Conservation (phyloP, 1,140 invertebrate species). For the Listronotus bonariensis region DNA sequence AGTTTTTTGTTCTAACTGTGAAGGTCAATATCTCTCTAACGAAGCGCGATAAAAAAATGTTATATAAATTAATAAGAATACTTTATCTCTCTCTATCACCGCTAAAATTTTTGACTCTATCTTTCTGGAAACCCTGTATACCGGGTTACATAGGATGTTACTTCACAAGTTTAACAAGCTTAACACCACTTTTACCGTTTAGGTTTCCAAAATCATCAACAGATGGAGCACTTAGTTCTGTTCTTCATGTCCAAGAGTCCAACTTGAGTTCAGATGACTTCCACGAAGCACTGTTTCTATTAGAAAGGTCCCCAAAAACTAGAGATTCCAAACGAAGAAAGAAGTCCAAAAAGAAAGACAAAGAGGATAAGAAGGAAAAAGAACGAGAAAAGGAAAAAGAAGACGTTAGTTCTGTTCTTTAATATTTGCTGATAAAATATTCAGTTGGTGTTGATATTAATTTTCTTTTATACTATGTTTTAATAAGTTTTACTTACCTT, state of each 20-base stretch:
- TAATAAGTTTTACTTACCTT: too few relatives aligned
- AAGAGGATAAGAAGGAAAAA: conserved; percentile 54
- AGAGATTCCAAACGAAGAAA: conserved; percentile 56
- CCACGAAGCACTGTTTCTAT: conserved; percentile 64
- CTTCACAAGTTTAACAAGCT: too few relatives aligned
- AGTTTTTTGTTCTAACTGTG: too few relatives aligned
- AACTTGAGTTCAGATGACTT: conserved; percentile 67
- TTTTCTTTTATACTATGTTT: too few relatives aligned
- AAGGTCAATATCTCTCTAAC: too few relatives aligned
- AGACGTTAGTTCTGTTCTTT: conserved; percentile 50
- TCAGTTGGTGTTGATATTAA: background rate
- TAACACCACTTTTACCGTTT: too few relatives aligned
- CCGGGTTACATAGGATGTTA: too few relatives aligned
- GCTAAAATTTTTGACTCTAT: too few relatives aligned
- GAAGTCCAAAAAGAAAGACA: conserved; percentile 56
- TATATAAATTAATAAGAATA: too few relatives aligned
- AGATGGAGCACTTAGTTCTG: conserved; percentile 63
- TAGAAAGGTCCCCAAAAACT: conserved; percentile 61
- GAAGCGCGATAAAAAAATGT: too few relatives aligned
- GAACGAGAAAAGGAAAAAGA: conserved; percentile 53
- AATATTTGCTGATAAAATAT: conserved; percentile 12
- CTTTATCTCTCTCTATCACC: too few relatives aligned
- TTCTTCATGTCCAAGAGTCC: conserved; percentile 64
- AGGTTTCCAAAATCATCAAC: conserved; percentile 64
- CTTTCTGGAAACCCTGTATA: too few relatives aligned